Evolutionary conservation across 2,888 invertebrate species (phyloP), one percentile per base, ranked within the genome.

Genomic region (Fragum fragum): DNA sequence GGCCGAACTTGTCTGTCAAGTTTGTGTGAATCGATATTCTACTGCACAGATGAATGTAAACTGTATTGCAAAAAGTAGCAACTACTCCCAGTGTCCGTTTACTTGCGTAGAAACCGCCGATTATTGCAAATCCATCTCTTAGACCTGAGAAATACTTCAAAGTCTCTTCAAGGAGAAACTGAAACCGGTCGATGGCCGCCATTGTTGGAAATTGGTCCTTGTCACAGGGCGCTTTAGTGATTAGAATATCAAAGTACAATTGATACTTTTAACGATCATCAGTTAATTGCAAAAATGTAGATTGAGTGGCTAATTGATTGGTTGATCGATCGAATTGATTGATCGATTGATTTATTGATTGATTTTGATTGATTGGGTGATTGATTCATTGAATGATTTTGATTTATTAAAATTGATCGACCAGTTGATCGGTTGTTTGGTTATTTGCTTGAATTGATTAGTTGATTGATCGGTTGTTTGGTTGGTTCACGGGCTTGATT

Each of bases 1-100:
- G 95, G 90, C 98, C 98, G 94, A 96, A 98, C 93, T 96, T 96
- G 92, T 96, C 85, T 47, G 83, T 76, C 59, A 92, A 81, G 79
- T 92, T 87, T 42, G 81, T 77, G 28, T 84, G 83, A 29, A 73
- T 71, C 2, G 86, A 88, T 0, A 91, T 32, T 74, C 85, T 88
- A 66, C 88, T 88, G 23, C 91, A 59, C 1, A 92, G 73, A 83
- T 92, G 90, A 28, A 88, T 88, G 73, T 89, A 89, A 23, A 90
- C 36, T 7, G 89, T 90, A 42, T 88, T 85, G 14, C 88, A 83
- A 16, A 90, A 36, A 14, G 70, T 72, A 21, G 72, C 70, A 1
- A 85, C 69, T 16, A 90, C 29, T 28, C 76, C 57, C 1, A 91
- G 59, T 7, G 90, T 73, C 79, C 90, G 90, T 52, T 83, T 87